A percentile compares a stretch with the other conserved stretches of the same genome.
Evolutionary conservation across 2,797 vertebrate genomes (phyloP).

Genomic region (Trematomus bernacchii): DNA sequence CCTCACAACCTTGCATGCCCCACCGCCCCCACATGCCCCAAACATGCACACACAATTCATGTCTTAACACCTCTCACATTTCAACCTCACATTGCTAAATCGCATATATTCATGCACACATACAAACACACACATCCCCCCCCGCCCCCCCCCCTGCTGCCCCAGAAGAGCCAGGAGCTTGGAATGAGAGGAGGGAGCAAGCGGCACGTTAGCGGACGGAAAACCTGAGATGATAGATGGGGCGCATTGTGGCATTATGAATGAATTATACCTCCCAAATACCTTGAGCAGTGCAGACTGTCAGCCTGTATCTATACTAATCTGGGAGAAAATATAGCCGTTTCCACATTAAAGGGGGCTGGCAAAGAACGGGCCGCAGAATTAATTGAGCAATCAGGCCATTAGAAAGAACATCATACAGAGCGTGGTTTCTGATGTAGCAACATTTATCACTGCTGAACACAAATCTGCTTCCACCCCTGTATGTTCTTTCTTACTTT

Average conservation of each 20-base stretch:
- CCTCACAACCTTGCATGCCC: constrained; percentile 80
- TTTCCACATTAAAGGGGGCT: constrained; percentile 90
- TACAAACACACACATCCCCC: not conserved
- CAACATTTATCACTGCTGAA: constrained; percentile 88
- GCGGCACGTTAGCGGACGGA: constrained; percentile 80
- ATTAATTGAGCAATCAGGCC: constrained; percentile 97
- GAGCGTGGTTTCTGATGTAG: constrained; percentile 76
- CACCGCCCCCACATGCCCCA: constrained; percentile 35
- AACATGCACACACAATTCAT: constrained; percentile 42
- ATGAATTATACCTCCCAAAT: constrained; percentile 98
- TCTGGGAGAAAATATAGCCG: constrained; percentile 94
- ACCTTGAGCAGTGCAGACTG: constrained; percentile 95
- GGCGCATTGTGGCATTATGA: constrained; percentile 94
- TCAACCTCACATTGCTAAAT: constrained; percentile 43
- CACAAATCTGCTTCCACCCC: constrained; percentile 47
- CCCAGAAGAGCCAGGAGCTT: constrained; percentile 82
- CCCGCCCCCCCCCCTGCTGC: constrained; percentile 31
- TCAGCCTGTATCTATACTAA: constrained; percentile 96
- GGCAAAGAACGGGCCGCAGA: constrained; percentile 78
- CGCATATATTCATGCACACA: constrained; percentile 52
- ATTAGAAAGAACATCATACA: constrained; percentile 89
- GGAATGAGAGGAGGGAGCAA: constrained; percentile 85
- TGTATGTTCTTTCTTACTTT: not conserved
- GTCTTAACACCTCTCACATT: constrained; percentile 33
- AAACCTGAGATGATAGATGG: constrained; percentile 93